phyloP scores from a whole-genome alignment of 2,113 vertebrate genomes.

The Crotalus helleri region DNA sequence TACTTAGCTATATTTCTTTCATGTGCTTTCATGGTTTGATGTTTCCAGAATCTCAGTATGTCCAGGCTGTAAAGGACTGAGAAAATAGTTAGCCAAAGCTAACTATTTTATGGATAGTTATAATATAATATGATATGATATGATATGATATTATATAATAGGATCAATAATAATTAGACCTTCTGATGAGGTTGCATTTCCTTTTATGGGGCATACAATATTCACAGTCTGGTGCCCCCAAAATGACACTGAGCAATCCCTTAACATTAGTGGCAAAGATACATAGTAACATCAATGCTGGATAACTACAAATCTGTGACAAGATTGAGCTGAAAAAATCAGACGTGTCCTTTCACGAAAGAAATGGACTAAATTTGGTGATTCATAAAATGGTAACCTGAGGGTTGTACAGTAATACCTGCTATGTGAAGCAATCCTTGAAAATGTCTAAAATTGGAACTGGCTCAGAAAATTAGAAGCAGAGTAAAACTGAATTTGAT shows the following conservation, averaged over 20 bases:
- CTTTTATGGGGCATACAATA: not conserved
- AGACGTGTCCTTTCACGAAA: not conserved
- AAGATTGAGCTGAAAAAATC: not conserved
- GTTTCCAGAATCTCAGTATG: not conserved
- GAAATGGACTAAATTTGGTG: not conserved
- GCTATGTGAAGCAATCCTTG: not conserved
- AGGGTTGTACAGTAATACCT: not conserved
- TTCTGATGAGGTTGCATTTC: not conserved
- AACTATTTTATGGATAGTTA: too few relatives aligned
- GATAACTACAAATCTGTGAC: not conserved
- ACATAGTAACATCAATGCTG: not conserved
- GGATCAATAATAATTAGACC: not conserved
- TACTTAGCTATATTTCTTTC: not conserved
- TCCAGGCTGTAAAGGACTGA: not conserved
- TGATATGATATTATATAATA: too few relatives aligned
- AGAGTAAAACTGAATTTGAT: not conserved
- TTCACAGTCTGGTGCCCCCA: not conserved
- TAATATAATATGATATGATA: too few relatives aligned
- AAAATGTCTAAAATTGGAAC: not conserved
- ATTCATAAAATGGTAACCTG: not conserved
- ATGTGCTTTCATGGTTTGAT: not conserved
- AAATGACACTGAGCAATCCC: not conserved
- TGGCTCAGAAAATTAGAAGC: not conserved
- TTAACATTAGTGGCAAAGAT: not conserved
- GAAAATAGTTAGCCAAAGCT: not conserved